Base-by-base conservation (phyloP, 2,888 invertebrate species). In the Heliconius erato region DNA sequence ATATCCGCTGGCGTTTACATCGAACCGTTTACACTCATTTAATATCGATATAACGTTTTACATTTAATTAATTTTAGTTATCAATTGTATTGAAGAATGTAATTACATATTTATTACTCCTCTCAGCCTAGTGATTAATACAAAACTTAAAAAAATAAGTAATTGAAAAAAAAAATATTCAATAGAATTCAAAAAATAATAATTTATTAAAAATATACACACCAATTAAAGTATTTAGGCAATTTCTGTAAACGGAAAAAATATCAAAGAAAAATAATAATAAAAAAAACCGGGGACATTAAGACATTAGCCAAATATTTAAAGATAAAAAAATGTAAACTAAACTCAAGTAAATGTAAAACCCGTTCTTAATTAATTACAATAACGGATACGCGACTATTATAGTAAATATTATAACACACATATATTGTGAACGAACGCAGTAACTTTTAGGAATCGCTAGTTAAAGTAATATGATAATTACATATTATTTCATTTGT, bases 1-100 rank as follows among this genome's bases (percentile, higher is more conserved):
- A 82, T 84, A 69, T 79, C 76, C 72, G 69, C 67, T 83, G 85
- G 84, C 85, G 85, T 85, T 84, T 82, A 85, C 82, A 82, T 67
- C 74, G 68, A 74, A 59, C 67, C 80, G 79, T 68, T 78, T 78
- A 78, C 78, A 78, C 78, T 78, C 68, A 23, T 49, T 67, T 78
- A 49, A 49, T 72, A 71, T 63, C 35, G 26, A 19, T 65, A 71
- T 63, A 74, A 74, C 74, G 76, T 81, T 81, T 67, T 81, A 81
- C 78, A 79, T 78, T 68, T 67, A 78, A 49, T 67, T 67, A 40
- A 68, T 44, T 78, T 78, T 68, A 67, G 78, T 44, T 44, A 78
- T 67, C 78, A 28, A 44, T 78, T 78, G 40, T 68, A 49, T 69
- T 82, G 59, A 35, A 59, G 12, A 63, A 32, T 59, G n/a, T 74